Base-by-base conservation (phyloP, 2,888 invertebrate species). In the Drosophila neotestacea region DNA sequence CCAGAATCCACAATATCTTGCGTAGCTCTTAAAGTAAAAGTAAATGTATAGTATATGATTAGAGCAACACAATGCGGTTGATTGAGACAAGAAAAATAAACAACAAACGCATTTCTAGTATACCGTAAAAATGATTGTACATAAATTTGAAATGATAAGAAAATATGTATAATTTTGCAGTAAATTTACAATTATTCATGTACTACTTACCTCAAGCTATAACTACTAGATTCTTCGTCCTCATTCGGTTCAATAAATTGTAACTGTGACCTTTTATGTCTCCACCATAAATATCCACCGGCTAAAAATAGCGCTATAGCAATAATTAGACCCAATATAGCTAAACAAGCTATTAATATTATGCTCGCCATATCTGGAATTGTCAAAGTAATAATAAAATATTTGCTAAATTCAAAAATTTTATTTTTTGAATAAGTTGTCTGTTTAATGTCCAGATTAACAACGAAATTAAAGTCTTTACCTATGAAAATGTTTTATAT, bases 251-350 rank as follows among this genome's bases (percentile, higher is more conserved):
- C 92, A 73, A 92, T 92, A 77, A 92, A 92, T 63, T 92, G 92
- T 38, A 92, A 75, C 70, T 92, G 92, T 5, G 92, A 92, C 64
- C 92, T 91, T 91, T 92, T 92, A 70, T 92, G 92, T n/a, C 92
- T 87, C 92, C 92, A 92, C 92, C 92, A 92, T 13, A 92, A 80
- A 73, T 92, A 92, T 38, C 92, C 92, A 32, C 92, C 92, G 52
- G 92, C 92, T 77, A 92, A 79, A 77, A 92, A 91, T 44, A 92
- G 81, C 36, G 92, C 88, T 79, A 92, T 91, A 39, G 91, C 85
- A 73, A 92, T 91, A 59, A 92, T 90, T 63, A 92, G 77, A 55
- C 91, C 92, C 73, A 92, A 86, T 69, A 92, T 90, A 70, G 91
- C 90, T 38, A 92, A 77, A 68, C 91, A 92, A 81, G 91, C 92